Evolutionary conservation across 2,113 vertebrate genomes (phyloP).

Genomic region (Elephas maximus): DNA sequence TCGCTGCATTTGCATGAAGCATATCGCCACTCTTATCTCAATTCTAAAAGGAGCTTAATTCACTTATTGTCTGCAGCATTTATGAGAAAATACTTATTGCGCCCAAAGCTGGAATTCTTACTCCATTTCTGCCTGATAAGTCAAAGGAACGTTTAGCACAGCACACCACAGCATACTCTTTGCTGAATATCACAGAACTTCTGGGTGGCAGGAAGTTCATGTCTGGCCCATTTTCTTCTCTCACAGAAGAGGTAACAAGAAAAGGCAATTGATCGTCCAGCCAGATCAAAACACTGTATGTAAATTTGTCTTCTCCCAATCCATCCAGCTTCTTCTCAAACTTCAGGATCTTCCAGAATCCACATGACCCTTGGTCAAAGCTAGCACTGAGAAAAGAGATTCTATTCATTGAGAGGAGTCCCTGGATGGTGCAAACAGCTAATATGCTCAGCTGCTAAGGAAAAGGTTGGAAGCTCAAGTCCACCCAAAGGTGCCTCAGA

Average conservation of each 20-base stretch:
- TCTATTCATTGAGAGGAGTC: neutral
- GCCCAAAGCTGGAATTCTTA: constrained; percentile 82
- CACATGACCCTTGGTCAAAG: neutral
- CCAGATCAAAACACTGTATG: constrained; percentile 12
- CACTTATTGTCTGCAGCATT: constrained; percentile 56
- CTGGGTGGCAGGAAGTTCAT: neutral
- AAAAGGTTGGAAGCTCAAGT: neutral
- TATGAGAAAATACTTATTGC: constrained; percentile 72
- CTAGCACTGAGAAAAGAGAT: neutral
- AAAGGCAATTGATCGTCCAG: constrained; percentile 56
- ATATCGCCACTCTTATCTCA: constrained; percentile 81
- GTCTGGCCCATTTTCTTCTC: constrained; percentile 49
- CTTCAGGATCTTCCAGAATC: neutral
- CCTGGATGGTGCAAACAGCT: neutral
- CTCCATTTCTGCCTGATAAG: constrained; percentile 66
- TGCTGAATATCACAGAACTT: constrained; percentile 51
- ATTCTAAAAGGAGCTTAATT: constrained; percentile 84
- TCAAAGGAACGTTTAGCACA: constrained; percentile 50
- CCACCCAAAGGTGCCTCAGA: neutral
- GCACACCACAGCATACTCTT: neutral
- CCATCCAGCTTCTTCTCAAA: constrained; percentile 48
- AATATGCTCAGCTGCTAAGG: neutral
- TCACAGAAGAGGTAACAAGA: constrained; percentile 22
- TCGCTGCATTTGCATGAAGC: constrained; percentile 85
- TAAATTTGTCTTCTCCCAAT: constrained; percentile 34